These are phyloP conservation scores for Apogon talboti DNA, from an alignment of 2,797 vertebrate genomes.

Conservation along the genomic window DNA sequence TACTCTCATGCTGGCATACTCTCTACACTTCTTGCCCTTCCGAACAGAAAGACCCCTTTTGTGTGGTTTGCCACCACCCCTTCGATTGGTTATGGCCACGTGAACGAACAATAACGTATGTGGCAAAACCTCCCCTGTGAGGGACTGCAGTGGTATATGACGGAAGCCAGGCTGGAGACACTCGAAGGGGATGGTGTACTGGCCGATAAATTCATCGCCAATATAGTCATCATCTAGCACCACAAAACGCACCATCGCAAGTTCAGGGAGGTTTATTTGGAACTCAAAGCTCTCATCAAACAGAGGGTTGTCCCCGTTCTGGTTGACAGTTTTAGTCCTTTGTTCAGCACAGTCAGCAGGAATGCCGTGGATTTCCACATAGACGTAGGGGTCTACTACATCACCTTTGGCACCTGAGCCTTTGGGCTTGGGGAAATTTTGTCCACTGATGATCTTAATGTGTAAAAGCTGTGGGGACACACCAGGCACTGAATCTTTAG, in stretches of 20 bases:
- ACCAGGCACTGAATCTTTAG: conserved; percentile 96
- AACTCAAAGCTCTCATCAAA: conserved; percentile 99
- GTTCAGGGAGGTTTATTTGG: conserved; percentile 96
- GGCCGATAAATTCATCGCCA: conserved; percentile 97
- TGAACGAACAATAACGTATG: conserved; percentile 96
- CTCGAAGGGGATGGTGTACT: conserved; percentile 98
- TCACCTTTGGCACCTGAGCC: conserved; percentile 98
- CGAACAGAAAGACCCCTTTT: conserved; percentile 96
- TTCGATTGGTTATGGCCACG: conserved; percentile 97
- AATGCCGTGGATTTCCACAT: conserved; percentile 97
- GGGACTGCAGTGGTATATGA: conserved; percentile 94
- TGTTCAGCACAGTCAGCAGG: conserved; percentile 97
- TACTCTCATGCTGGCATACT: conserved; percentile 96
- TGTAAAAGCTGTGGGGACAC: conserved; percentile 98
- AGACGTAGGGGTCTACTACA: conserved; percentile 96
- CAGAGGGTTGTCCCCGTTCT: conserved; percentile 96
- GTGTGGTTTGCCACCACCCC: conserved; percentile 97
- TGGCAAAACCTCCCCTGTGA: conserved; percentile 92
- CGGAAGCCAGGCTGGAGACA: conserved; percentile 98
- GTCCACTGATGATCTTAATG: conserved; percentile 98
- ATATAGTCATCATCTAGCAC: conserved; percentile 98
- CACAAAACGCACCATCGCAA: conserved; percentile 98
- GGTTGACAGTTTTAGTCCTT: conserved; percentile 95
- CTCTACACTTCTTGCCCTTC: conserved; percentile 93
- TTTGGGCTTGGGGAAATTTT: conserved; percentile 98